phyloP scores from a whole-genome alignment of 92 coral and sea anemone species.

The Palythoa heliodiscus region DNA sequence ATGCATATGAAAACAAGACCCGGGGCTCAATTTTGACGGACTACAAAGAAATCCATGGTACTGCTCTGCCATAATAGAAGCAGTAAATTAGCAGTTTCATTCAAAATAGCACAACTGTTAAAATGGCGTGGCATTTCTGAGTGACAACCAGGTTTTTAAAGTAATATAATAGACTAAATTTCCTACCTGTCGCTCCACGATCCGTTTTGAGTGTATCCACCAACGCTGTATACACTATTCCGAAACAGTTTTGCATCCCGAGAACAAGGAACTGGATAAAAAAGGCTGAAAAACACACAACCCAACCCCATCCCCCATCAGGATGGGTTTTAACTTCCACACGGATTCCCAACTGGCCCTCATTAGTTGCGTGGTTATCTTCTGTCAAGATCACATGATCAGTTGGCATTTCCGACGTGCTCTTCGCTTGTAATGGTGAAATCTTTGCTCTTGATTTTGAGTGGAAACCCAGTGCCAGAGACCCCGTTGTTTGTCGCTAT shows the following conservation, averaged over 20 bases:
- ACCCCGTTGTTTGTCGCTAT: conserved; percentile 18
- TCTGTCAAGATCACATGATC: conserved; percentile 26
- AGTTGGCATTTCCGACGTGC: conserved; percentile 13
- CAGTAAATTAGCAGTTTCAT: too few relatives aligned
- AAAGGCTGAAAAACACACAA: conserved; percentile 86
- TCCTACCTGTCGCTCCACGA: conserved; percentile 82
- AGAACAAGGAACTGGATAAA: conserved; percentile 83
- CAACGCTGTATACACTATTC: conserved; percentile 86
- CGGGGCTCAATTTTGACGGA: too few relatives aligned
- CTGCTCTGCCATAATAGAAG: too few relatives aligned
- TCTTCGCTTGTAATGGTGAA: conserved; percentile 1
- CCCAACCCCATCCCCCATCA: conserved; percentile 95
- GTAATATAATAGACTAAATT: too few relatives aligned
- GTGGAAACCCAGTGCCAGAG: background rate
- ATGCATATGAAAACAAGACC: too few relatives aligned
- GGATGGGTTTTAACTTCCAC: conserved; percentile 65
- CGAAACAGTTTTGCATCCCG: conserved; percentile 86
- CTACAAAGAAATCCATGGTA: too few relatives aligned
- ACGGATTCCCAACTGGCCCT: conserved; percentile 16
- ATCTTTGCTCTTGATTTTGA: background rate
- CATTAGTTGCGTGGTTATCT: background rate
- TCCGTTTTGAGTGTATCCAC: conserved; percentile 71
- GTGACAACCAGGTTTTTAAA: too few relatives aligned
- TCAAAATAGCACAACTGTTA: too few relatives aligned
- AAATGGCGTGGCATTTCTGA: too few relatives aligned